Evolutionary conservation across 2,888 invertebrate genomes (phyloP).

Genomic region (Petrolisthes cinctipes): DNA sequence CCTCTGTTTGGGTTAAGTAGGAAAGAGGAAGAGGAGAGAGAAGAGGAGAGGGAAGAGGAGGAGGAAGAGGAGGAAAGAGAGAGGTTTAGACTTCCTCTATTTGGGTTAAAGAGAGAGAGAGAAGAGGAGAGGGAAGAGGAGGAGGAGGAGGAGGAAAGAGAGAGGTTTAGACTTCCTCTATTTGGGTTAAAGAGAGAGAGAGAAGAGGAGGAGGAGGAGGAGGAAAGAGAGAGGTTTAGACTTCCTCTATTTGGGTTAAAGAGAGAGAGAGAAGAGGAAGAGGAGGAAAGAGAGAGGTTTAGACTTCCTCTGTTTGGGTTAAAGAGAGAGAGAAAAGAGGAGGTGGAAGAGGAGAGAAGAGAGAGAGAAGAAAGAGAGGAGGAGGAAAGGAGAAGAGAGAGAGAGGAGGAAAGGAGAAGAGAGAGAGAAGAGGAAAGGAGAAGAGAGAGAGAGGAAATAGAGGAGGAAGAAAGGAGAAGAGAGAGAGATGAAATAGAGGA

Average conservation of each 20-base stretch:
- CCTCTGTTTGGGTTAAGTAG: too few relatives aligned
- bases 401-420: neutral
- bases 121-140: neutral
- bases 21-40: neutral
- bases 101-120: neutral
- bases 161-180: too few relatives aligned
- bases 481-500: neutral
- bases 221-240: too few relatives aligned
- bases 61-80: neutral
- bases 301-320: too few relatives aligned
- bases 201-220: conserved; percentile 41
- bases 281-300: neutral
- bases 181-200: too few relatives aligned
- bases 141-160: neutral
- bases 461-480: neutral
- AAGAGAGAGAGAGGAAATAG: neutral
- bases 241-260: too few relatives aligned
- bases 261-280: neutral
- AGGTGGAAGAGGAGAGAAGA: neutral
- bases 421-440: neutral
- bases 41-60: neutral
- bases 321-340: too few relatives aligned
- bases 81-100: neutral
- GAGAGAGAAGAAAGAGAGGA: neutral
- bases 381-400: neutral